Percentiles rank a stretch among this genome's conserved stretches.
Conservation (phyloP, 1,140 invertebrate genomes). For the Drosophila arizonae region DNA sequence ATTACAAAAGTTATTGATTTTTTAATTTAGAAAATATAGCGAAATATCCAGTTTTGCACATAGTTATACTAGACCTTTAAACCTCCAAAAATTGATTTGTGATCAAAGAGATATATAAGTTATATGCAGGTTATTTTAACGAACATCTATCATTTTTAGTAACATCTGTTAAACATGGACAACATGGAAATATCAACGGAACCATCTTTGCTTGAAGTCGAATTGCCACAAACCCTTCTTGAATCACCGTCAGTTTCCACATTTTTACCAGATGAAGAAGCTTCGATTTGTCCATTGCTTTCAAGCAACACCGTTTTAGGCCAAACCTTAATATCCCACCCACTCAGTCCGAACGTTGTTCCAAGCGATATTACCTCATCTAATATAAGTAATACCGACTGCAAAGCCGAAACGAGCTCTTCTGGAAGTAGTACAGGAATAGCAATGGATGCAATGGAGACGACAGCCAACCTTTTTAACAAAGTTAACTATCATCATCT, state of each 20-base stretch:
- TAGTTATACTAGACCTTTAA: too few species aligned
- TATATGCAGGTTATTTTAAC: too few species aligned
- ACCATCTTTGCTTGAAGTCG: conserved; percentile 66
- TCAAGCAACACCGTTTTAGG: conserved; percentile 82
- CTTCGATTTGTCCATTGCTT: conserved; percentile 84
- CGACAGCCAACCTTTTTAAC: conserved; percentile 83
- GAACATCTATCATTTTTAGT: not conserved
- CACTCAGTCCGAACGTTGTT: conserved; percentile 78
- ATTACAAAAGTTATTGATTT: too few species aligned
- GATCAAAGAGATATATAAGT: too few species aligned
- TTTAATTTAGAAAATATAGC: too few species aligned
- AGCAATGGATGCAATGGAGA: conserved; percentile 79
- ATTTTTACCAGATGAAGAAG: conserved; percentile 84
- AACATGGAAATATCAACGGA: conserved; percentile 70
- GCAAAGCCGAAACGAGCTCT: conserved; percentile 67
- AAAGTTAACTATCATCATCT: conserved; percentile 83
- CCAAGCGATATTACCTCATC: conserved; percentile 71
- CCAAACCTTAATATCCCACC: conserved; percentile 83
- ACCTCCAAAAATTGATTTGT: too few species aligned
- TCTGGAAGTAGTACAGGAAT: conserved; percentile 83
- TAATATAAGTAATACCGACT: conserved; percentile 60
- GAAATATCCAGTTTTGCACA: too few species aligned
- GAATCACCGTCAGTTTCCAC: conserved; percentile 74
- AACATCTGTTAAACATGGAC: conserved; percentile 19
- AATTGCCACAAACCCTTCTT: conserved; percentile 59